Evolutionary conservation across 92 coral and sea anemone species (phyloP), one percentile per base, ranked within the genome.

Genomic region (Paramuricea clavata): DNA sequence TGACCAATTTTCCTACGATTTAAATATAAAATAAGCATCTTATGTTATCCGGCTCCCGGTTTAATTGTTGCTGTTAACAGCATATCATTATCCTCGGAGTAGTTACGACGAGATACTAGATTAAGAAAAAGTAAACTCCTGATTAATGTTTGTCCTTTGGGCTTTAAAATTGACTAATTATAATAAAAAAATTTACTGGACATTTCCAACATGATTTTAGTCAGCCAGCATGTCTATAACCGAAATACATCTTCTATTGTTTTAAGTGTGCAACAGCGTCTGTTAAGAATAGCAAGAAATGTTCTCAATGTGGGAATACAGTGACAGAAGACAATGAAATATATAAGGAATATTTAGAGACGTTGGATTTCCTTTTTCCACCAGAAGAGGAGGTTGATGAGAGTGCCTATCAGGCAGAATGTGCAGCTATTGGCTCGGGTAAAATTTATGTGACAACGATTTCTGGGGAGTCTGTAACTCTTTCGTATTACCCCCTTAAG

Each of bases 341-440:
- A 41, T 79, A 79, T 26, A 73, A 36, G 72, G 42, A 47, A 15
- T 79, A 79, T 60, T 36, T 79, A 36, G 73, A 59, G 31, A 59
- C 34, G 21, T 25, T 79, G 56, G 57, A 79, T 59, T 61, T 79
- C 84, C 36, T 79, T 4, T 79, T 79, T 27, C 84, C 84, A 34
- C 72, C 72, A 28, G 72, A 65, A 62, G 70, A 10, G 21, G 72
- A 28, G n/a, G 12, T 11, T 65, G 39, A 65, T 11, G 72, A 65
- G 8, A n/a, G 28, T 65, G 42, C 1, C 72, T 26, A 65, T 32
- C 57, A 39, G 6, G 31, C 50, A 39, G 26, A 72, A 16, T 27
- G 17, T 39, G 12, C 78, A 72, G 31, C 56, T 72, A 13, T 15
- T 41, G 56, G 17, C 13, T 35, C 78, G 11, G 72, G 72, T 17